A percentile compares a stretch with the other conserved stretches of the same genome.
These are phyloP conservation scores for Vanessa cardui DNA, from an alignment of 2,888 invertebrate genomes.

Conservation along the genomic window DNA sequence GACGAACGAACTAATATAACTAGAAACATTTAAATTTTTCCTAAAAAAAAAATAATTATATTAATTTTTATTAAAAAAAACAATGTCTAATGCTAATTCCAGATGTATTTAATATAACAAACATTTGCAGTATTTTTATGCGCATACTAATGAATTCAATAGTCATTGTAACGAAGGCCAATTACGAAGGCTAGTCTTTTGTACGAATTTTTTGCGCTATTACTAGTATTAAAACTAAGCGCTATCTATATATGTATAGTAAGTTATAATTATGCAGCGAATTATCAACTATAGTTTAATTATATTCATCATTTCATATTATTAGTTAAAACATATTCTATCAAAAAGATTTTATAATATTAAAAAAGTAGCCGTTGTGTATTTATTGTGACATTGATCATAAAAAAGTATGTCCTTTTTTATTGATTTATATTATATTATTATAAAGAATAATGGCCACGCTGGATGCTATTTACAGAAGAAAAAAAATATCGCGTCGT, in stretches of 20 bases:
- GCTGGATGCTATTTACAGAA: too few relatives aligned
- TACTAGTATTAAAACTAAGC: background rate
- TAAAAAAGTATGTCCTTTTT: too few relatives aligned
- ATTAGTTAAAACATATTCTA: too few relatives aligned
- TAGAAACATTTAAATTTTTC: too few relatives aligned
- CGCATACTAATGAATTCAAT: slow-evolving; percentile 3
- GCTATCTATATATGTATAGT: background rate
- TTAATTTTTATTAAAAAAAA: background rate
- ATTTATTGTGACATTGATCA: too few relatives aligned
- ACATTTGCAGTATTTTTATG: slow-evolving; percentile 2
- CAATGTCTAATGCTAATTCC: background rate
- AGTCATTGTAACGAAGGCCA: slow-evolving; percentile 7
- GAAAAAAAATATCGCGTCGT: too few relatives aligned
- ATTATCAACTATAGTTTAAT: background rate
- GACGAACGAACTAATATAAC: too few relatives aligned
- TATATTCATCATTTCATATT: background rate
- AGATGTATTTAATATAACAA: background rate
- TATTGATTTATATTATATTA: too few relatives aligned
- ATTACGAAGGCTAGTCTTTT: slow-evolving; percentile 22
- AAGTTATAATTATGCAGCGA: background rate
- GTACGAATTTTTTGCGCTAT: slow-evolving; percentile 11
- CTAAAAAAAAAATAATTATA: too few relatives aligned
- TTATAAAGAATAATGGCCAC: too few relatives aligned
- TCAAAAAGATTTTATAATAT: too few relatives aligned
- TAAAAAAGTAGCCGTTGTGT: too few relatives aligned